Evolutionary conservation across 2,888 invertebrate genomes (phyloP).

Genomic region (Coremacera marginata): DNA sequence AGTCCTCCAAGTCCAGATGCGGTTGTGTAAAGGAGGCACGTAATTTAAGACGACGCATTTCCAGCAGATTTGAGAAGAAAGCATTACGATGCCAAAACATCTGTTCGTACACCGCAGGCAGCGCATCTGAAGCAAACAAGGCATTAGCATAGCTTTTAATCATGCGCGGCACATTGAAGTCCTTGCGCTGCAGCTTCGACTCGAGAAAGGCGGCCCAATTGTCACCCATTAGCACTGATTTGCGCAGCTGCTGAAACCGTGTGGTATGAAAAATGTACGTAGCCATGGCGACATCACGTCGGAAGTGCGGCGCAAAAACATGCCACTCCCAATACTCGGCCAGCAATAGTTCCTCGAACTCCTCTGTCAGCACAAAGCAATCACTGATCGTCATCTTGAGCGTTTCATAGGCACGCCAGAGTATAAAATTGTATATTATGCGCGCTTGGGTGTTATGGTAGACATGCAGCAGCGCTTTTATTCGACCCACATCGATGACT

Average conservation of each 20-base stretch:
- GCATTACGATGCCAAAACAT: slow-evolving; percentile 39
- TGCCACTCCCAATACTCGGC: slow-evolving; percentile 65
- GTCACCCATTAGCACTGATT: slow-evolving; percentile 49
- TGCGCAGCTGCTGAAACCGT: slow-evolving; percentile 60
- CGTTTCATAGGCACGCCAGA: slow-evolving; percentile 60
- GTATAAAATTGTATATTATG: slow-evolving; percentile 60
- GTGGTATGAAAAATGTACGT: slow-evolving; percentile 62
- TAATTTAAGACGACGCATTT: slow-evolving; percentile 50
- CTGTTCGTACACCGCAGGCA: slow-evolving; percentile 47
- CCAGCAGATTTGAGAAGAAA: slow-evolving; percentile 57
- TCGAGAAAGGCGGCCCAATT: slow-evolving; percentile 59
- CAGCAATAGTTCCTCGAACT: slow-evolving; percentile 60
- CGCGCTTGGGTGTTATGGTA: slow-evolving; percentile 56
- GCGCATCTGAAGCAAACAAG: slow-evolving; percentile 52
- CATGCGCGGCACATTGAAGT: slow-evolving; percentile 59
- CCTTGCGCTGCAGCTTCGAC: slow-evolving; percentile 54
- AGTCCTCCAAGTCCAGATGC: slow-evolving; percentile 59
- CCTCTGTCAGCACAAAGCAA: slow-evolving; percentile 57
- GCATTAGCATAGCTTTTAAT: slow-evolving; percentile 57
- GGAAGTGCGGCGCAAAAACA: slow-evolving; percentile 52
- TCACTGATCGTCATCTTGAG: slow-evolving; percentile 52
- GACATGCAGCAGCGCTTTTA: slow-evolving; percentile 51
- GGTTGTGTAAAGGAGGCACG: slow-evolving; percentile 43
- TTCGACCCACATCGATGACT: slow-evolving; percentile 51
- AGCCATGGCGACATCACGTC: slow-evolving; percentile 61